Evolutionary conservation across 2,797 vertebrate genomes (phyloP).

Genomic region (Pantherophis vulpinus): DNA sequence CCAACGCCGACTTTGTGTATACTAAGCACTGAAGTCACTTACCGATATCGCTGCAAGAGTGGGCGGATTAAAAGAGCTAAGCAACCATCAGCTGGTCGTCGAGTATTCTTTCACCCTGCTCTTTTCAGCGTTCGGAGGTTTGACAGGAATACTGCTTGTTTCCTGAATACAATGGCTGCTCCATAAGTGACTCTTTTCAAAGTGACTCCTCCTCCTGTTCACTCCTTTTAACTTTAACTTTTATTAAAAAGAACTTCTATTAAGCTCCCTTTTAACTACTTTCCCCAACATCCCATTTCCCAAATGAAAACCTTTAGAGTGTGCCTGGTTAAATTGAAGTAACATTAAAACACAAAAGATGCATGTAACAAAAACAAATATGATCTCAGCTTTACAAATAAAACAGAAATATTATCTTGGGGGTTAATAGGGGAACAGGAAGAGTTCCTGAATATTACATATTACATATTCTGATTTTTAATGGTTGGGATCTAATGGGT

Average conservation of each 20-base stretch:
- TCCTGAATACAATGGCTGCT: background rate
- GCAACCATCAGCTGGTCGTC: too few relatives aligned
- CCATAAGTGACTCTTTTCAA: background rate
- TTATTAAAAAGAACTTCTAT: slow-evolving; percentile 2
- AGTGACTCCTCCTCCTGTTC: background rate
- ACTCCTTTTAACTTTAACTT: background rate
- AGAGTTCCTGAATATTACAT: background rate
- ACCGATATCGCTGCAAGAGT: too few relatives aligned
- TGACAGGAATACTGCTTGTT: background rate
- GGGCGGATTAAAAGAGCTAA: too few relatives aligned
- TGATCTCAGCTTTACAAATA: background rate
- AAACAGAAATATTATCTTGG: background rate
- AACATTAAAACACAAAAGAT: slow-evolving; percentile 7
- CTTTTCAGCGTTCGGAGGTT: too few relatives aligned
- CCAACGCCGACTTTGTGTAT: too few relatives aligned
- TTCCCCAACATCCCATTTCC: slow-evolving; percentile 9
- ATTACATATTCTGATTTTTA: background rate
- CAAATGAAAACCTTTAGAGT: slow-evolving; percentile 15
- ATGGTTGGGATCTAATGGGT: background rate
- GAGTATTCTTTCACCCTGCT: too few relatives aligned
- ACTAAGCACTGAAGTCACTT: too few relatives aligned
- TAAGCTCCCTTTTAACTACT: background rate
- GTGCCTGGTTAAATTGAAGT: slow-evolving; percentile 9
- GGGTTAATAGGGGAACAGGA: background rate
- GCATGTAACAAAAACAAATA: background rate